Base-by-base conservation (phyloP, 2,888 invertebrate genomes). In the Morpho deidamia region DNA sequence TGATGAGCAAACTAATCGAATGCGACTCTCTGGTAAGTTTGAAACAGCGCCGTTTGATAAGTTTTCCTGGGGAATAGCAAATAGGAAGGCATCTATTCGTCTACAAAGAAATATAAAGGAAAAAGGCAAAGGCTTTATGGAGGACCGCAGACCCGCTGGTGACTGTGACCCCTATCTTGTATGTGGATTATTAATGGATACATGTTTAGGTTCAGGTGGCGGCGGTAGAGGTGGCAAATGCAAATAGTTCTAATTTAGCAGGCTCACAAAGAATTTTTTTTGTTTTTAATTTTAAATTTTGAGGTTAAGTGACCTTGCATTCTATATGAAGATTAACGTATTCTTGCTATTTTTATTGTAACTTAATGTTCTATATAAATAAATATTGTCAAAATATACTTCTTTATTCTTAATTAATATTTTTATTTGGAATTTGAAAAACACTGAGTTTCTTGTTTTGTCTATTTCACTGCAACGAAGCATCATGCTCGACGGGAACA, bases 21-120 rank as follows among this genome's bases (percentile, higher is more conserved):
- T 98, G 74, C 93, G 99, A 63, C 90, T 99, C 34, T 98, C 97
- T 8, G 99, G 99, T 49, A 92, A 92, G 72, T 98, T 97, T 81
- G 99, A 99, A 88, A 99, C 99, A 0, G 95, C 98, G 45, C 95
- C 95, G 14, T 98, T 98, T 72, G 95, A 97, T 67, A 95, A 98
- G 76, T 99, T 99, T 81, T 93, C 94, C 55, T 91, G 93, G 76
- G 97, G 96, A 43, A 95, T 98, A 7, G 98, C 98, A 48, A 97
- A 97, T 81, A 94, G 98, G 66, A 96, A 95, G 52, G 94, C 95
- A 65, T 97, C 97, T 70, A 95, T 99, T 77, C 94, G 99, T 58
- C 95, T 99, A 68, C 97, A 97, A 34, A 92, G 97, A 47, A 93
- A 94, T 54, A 96, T 96, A 48, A 96, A 96, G 49, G 95, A 96